A percentile compares a stretch with the other conserved stretches of the same genome.
phyloP scores from a whole-genome alignment of 2,888 invertebrate species.

The Drosophila mercatorum region DNA sequence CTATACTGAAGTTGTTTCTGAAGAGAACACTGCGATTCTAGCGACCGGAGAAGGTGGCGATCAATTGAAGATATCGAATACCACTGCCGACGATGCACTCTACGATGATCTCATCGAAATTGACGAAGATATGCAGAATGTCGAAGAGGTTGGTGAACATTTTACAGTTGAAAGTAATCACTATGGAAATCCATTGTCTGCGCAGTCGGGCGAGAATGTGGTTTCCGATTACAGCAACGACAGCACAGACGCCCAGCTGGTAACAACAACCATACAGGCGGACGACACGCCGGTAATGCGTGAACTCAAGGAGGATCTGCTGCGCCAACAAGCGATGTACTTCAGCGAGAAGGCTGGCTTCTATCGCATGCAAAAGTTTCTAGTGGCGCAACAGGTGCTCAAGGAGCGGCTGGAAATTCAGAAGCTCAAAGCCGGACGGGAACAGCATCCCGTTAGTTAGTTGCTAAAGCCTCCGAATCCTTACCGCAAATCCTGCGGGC shows the following conservation, averaged over 20 bases:
- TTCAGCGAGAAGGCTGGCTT: constrained; percentile 77
- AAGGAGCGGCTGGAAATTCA: constrained; percentile 60
- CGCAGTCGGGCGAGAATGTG: constrained; percentile 33
- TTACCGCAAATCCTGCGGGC: neutral
- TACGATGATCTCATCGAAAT: constrained; percentile 50
- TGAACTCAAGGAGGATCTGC: constrained; percentile 64
- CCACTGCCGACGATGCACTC: constrained; percentile 32
- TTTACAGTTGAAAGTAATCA: constrained; percentile 24
- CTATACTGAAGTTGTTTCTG: constrained; percentile 27
- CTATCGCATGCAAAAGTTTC: constrained; percentile 80
- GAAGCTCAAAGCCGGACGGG: constrained; percentile 18
- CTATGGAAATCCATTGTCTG: constrained; percentile 28
- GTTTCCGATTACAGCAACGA: constrained; percentile 51
- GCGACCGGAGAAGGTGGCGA: neutral
- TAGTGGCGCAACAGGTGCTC: constrained; percentile 74
- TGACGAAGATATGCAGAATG: constrained; percentile 35
- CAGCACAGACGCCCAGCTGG: constrained; percentile 47
- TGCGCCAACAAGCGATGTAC: constrained; percentile 76
- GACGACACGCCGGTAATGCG: constrained; percentile 50
- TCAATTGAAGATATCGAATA: constrained; percentile 14
- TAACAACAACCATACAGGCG: constrained; percentile 47
- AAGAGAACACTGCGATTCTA: neutral
- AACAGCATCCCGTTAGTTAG: constrained; percentile 12
- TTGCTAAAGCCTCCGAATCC: neutral
- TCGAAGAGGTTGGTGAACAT: constrained; percentile 31